Conservation (phyloP, 2,113 vertebrate species). For the Bungarus multicinctus region DNA sequence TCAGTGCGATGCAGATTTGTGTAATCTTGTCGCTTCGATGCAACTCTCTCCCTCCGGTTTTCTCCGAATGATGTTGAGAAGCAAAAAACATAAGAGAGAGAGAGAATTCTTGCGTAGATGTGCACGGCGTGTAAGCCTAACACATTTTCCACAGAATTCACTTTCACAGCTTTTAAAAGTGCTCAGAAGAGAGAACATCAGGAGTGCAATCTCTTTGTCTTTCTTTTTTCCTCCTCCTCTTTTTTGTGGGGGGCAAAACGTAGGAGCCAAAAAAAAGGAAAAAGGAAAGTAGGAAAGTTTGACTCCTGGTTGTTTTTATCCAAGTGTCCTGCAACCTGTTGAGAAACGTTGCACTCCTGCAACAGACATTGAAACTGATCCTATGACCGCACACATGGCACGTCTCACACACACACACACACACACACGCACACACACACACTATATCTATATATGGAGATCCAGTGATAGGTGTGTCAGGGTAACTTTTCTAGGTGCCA, state of each 20-base stretch:
- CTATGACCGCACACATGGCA: not conserved
- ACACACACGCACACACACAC: conserved; percentile 21
- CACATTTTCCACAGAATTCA: conserved; percentile 56
- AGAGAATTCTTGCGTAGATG: conserved; percentile 64
- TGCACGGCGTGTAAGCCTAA: conserved; percentile 66
- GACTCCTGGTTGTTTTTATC: not conserved
- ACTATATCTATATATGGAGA: conserved; percentile 59
- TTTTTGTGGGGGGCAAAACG: not conserved
- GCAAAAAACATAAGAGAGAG: too few species aligned
- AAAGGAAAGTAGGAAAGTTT: not conserved
- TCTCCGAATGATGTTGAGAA: conserved; percentile 50
- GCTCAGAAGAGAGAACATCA: conserved; percentile 62
- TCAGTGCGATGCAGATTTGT: conserved; percentile 67
- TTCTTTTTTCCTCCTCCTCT: too few species aligned
- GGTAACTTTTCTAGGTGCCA: conserved; percentile 68
- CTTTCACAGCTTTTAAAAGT: conserved; percentile 64
- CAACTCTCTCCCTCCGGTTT: conserved; percentile 60
- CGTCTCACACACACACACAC: conserved; percentile 48
- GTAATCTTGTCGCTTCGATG: conserved; percentile 67
- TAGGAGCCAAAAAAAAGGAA: not conserved
- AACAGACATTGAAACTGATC: not conserved
- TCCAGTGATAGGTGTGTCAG: conserved; percentile 68
- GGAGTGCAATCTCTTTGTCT: not conserved
- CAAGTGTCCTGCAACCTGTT: not conserved
- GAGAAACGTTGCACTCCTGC: not conserved